Percentiles rank a stretch among this genome's conserved stretches.
Conservation (phyloP, 2,113 vertebrate genomes). For the Onychorhynchus coronatus region DNA sequence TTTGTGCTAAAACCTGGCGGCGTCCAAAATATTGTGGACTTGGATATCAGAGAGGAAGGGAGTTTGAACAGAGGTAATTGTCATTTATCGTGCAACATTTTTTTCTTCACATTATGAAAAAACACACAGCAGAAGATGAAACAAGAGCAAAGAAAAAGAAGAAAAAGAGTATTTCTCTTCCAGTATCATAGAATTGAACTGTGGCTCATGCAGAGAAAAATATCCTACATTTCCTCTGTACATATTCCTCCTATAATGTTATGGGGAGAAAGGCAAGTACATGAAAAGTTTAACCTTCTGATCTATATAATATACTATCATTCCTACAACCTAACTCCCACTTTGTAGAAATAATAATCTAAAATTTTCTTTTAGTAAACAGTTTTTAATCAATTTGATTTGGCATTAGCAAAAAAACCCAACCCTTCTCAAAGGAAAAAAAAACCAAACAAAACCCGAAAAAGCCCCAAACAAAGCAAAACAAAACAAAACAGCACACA, state of each 20-base stretch:
- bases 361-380: not conserved
- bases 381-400: not conserved
- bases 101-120: not conserved
- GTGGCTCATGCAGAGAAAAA: not conserved
- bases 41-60: not conserved
- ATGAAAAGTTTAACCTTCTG: not conserved
- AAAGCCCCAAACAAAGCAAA: not conserved
- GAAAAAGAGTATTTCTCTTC: not conserved
- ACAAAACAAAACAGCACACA: not conserved
- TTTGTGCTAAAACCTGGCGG: not conserved
- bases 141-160: not conserved
- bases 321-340: not conserved
- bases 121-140: not conserved
- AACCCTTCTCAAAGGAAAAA: not conserved
- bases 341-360: not conserved
- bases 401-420: not conserved
- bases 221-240: not conserved
- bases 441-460: not conserved
- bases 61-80: not conserved
- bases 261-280: not conserved
- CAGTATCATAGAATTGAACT: not conserved
- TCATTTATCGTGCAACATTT: not conserved
- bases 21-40: not conserved
- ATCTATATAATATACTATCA: not conserved
- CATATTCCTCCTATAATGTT: not conserved